Conservation (phyloP, 2,113 vertebrate genomes). For the Taurulus bubalis region DNA sequence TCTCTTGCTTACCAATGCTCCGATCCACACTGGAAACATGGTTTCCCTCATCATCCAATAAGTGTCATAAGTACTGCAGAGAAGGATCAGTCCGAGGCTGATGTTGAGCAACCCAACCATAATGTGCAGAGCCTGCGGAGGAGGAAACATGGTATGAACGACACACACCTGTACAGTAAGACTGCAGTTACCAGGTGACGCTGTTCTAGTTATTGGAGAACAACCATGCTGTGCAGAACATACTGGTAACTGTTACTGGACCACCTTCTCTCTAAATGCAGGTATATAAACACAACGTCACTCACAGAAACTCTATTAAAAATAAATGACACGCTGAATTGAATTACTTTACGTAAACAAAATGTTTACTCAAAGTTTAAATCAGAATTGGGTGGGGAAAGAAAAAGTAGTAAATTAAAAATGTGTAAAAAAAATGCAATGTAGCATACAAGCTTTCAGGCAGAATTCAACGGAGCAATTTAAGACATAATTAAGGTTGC, state of each 20-base stretch:
- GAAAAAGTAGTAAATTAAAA: neutral
- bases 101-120: conserved; percentile 74
- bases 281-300: neutral
- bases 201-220: neutral
- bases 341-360: neutral
- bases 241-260: neutral
- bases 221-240: neutral
- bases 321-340: neutral
- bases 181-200: neutral
- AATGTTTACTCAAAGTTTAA: neutral
- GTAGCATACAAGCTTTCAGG: neutral
- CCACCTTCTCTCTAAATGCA: neutral
- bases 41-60: fast-evolving
- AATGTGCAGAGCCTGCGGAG: conserved; percentile 73
- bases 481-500: neutral
- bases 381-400: neutral
- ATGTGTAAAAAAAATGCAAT: neutral
- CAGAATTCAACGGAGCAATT: neutral
- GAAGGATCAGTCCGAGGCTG: conserved; percentile 20
- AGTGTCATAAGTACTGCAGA: too few relatives aligned
- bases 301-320: neutral
- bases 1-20: conserved; percentile 65
- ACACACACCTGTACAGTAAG: neutral
- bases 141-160: conserved; percentile 5
- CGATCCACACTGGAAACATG: conserved; percentile 42